Conservation (phyloP, 92 coral and sea anemone genomes). For the Siderastrea radians region DNA sequence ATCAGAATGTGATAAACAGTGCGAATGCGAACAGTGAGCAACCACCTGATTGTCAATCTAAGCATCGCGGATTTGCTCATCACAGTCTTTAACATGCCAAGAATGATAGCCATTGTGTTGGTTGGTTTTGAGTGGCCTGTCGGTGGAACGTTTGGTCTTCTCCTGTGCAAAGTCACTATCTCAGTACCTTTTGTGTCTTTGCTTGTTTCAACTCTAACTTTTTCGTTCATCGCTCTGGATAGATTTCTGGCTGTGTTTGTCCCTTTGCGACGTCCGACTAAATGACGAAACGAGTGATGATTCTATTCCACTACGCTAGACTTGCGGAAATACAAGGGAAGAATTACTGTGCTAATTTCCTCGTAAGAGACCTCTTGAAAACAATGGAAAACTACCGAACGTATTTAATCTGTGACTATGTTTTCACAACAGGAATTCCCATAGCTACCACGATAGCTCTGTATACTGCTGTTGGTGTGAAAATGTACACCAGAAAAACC, state of each 20-base stretch:
- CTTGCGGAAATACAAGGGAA: not conserved
- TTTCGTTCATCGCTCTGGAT: slow-evolving; percentile 24
- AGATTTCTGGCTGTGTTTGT: slow-evolving; percentile 16
- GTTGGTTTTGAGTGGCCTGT: slow-evolving; percentile 19
- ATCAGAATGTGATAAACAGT: slow-evolving; percentile 21
- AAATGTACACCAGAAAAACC: not conserved
- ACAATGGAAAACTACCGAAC: slow-evolving; percentile 1
- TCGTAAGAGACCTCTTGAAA: slow-evolving; percentile 7
- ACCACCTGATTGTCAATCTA: slow-evolving; percentile 20
- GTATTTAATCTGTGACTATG: not conserved
- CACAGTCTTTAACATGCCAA: slow-evolving; percentile 9
- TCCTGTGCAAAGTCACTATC: slow-evolving; percentile 7
- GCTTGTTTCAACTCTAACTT: slow-evolving; percentile 9
- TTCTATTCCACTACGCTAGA: slow-evolving; percentile 2
- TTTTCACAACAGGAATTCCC: not conserved
- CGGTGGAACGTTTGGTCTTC: slow-evolving; percentile 17
- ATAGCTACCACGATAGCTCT: not conserved
- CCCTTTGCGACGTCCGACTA: slow-evolving; percentile 17
- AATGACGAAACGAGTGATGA: too few species aligned
- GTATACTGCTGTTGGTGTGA: slow-evolving; percentile 15
- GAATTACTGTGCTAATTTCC: slow-evolving; percentile 6
- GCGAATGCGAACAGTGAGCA: slow-evolving; percentile 23
- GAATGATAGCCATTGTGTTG: not conserved
- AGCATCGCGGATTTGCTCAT: slow-evolving; percentile 15
- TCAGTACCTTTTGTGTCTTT: not conserved